Percentiles rank a stretch among this genome's conserved stretches.
Evolutionary conservation across 2,797 vertebrate genomes (phyloP).

Genomic region (Ctenosaura bakeri): DNA sequence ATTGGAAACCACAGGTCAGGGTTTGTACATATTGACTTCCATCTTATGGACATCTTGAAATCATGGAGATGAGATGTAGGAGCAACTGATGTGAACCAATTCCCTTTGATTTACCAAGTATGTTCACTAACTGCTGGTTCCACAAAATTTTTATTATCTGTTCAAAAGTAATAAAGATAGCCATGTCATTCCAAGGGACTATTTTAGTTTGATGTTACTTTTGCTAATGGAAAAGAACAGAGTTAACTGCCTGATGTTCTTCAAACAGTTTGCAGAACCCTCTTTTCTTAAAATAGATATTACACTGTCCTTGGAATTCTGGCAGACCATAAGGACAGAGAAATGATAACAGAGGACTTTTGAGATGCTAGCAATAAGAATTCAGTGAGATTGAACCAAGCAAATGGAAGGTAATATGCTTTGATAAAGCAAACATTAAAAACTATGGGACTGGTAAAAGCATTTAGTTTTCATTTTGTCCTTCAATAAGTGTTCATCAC

Average conservation of each 20-base stretch:
- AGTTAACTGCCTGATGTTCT: neutral
- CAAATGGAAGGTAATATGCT: constrained; percentile 9
- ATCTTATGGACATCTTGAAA: neutral
- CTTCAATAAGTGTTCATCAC: neutral
- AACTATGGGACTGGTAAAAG: neutral
- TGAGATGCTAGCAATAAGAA: neutral
- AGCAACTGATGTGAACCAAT: too few relatives aligned
- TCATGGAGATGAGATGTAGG: neutral
- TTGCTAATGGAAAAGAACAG: constrained; percentile 3
- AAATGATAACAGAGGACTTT: constrained; percentile 13
- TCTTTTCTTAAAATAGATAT: neutral
- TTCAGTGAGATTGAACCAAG: constrained; percentile 3
- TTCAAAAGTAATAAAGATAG: neutral
- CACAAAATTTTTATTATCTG: neutral
- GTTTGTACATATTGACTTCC: neutral
- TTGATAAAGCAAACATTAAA: constrained; percentile 2
- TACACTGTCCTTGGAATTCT: neutral
- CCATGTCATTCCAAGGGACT: neutral
- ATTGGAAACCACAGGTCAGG: neutral
- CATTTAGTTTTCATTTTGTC: constrained; percentile 21
- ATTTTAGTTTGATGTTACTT: neutral
- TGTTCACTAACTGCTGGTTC: neutral
- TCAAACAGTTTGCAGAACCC: neutral
- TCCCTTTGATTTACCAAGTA: neutral
- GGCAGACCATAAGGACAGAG: constrained; percentile 1